Conservation (phyloP, 2,888 invertebrate species). For the Leptothorax acervorum region DNA sequence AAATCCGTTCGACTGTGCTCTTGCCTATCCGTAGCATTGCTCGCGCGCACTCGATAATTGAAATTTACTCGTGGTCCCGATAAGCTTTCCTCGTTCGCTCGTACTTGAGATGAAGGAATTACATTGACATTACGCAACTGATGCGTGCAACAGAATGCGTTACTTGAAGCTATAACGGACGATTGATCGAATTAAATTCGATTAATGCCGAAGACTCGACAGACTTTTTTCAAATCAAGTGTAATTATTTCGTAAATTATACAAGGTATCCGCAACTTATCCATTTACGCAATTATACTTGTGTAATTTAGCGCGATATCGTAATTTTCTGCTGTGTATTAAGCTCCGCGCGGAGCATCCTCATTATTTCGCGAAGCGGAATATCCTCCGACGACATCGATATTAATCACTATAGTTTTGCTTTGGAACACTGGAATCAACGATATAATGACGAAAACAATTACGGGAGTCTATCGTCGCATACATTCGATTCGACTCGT, state of each 20-base stretch:
- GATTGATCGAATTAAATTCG: not conserved
- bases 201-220: not conserved
- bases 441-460: not conserved
- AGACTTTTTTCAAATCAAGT: not conserved
- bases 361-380: not conserved
- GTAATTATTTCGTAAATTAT: not conserved
- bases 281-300: not conserved
- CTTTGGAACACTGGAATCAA: not conserved
- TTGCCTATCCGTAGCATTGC: not conserved
- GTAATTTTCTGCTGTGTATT: not conserved
- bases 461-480: not conserved
- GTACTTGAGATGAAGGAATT: not conserved
- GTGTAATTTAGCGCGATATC: not conserved
- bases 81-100: not conserved
- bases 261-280: not conserved
- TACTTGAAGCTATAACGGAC: not conserved
- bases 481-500: not conserved
- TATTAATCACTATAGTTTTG: constrained; percentile 6
- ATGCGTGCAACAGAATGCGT: not conserved
- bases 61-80: not conserved
- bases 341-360: not conserved
- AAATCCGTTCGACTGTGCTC: not conserved
- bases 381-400: not conserved
- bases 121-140: not conserved
- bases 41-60: not conserved